Evolutionary conservation across 2,113 vertebrate genomes (phyloP).

Genomic region (Tragelaphus imberbis): DNA sequence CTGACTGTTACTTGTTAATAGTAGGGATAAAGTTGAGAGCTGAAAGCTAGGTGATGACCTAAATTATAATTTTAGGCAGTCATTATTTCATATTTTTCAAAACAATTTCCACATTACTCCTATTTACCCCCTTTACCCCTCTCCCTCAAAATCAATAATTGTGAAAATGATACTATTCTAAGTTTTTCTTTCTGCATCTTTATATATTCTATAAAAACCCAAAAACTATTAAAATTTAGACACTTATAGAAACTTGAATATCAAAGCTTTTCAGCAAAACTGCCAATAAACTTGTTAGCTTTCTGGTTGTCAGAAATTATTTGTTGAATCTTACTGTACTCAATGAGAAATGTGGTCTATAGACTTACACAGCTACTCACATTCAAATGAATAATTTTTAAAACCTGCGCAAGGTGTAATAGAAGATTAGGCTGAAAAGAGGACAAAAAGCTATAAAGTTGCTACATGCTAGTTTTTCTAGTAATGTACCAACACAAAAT

Average conservation of each 20-base stretch:
- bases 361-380: neutral
- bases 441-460: neutral
- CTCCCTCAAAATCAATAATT: neutral
- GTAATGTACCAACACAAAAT: neutral
- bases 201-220: neutral
- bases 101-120: neutral
- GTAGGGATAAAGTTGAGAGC: neutral
- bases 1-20: neutral
- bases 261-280: neutral
- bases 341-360: neutral
- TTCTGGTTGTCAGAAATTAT: neutral
- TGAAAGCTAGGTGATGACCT: neutral
- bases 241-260: neutral
- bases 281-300: neutral
- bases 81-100: neutral
- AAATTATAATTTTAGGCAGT: neutral
- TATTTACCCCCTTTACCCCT: neutral
- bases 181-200: neutral
- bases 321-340: neutral
- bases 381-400: neutral
- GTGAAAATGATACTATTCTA: neutral
- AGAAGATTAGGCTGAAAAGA: neutral
- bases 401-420: neutral
- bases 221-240: conserved; percentile 18
- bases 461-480: neutral